Conservation (phyloP, 2,797 vertebrate genomes). For the Hyperoplus immaculatus region DNA sequence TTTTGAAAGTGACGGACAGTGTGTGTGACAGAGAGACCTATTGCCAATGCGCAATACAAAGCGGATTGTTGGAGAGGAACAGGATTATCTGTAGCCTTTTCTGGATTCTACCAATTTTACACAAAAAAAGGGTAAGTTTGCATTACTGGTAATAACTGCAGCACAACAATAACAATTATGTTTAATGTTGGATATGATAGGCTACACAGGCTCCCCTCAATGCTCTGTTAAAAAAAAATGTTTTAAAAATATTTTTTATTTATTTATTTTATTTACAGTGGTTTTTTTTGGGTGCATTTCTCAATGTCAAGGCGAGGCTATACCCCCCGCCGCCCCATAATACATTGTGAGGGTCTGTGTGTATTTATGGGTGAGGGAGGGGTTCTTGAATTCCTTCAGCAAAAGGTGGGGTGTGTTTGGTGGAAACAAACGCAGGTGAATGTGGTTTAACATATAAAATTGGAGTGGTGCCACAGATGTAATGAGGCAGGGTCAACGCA, state of each 20-base stretch:
- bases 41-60: slow-evolving; percentile 15
- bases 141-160: background rate
- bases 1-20: slow-evolving; percentile 38
- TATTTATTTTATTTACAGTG: background rate
- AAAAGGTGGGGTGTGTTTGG: slow-evolving; percentile 26
- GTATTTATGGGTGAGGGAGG: slow-evolving; percentile 27
- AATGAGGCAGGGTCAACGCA: slow-evolving; percentile 39
- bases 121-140: slow-evolving; percentile 59
- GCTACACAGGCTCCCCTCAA: background rate
- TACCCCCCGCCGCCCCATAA: slow-evolving; percentile 40
- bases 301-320: slow-evolving; percentile 74
- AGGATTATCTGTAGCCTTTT: background rate
- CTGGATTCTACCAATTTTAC: slow-evolving; percentile 42
- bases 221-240: too few species aligned
- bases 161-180: too few species aligned
- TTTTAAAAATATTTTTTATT: background rate
- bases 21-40: slow-evolving; percentile 19
- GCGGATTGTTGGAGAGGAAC: slow-evolving; percentile 46
- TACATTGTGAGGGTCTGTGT: slow-evolving; percentile 9
- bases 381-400: slow-evolving; percentile 53
- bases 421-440: background rate
- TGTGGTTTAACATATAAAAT: background rate
- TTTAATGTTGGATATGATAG: background rate
- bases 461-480: slow-evolving; percentile 21
- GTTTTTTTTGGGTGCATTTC: slow-evolving; percentile 67